A percentile compares a stretch with the other conserved stretches of the same genome.
phyloP scores from a whole-genome alignment of 2,888 invertebrate species.

The Colletes collaris region DNA sequence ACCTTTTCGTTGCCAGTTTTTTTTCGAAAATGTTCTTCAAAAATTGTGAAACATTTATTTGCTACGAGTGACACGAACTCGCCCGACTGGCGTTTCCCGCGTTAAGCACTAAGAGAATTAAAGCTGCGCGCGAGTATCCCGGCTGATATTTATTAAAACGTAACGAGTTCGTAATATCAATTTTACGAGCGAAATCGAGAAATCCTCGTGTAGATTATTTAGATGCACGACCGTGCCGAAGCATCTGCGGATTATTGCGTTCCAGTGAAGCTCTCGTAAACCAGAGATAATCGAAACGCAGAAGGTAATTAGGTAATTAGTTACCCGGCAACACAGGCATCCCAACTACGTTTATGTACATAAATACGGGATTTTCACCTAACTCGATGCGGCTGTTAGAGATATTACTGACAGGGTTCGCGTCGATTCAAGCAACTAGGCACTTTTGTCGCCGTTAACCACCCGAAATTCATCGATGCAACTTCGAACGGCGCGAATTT shows the following conservation, averaged over 20 bases:
- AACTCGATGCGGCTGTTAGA: conserved; percentile 27
- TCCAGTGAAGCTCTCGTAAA: conserved; percentile 33
- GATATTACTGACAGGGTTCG: conserved; percentile 31
- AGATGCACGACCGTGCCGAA: neutral
- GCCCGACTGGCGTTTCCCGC: too few relatives aligned
- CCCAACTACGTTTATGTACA: conserved; percentile 17
- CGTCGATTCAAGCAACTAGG: conserved; percentile 35
- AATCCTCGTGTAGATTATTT: neutral
- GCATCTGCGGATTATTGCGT: conserved; percentile 11
- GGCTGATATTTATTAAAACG: too few relatives aligned
- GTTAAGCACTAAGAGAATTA: too few relatives aligned
- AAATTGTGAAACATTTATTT: too few relatives aligned
- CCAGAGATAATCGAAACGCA: conserved; percentile 49
- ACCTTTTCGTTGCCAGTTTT: too few relatives aligned
- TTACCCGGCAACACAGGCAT: conserved; percentile 35
- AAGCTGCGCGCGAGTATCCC: too few relatives aligned
- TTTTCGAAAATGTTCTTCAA: too few relatives aligned
- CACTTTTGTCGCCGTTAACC: conserved; percentile 17
- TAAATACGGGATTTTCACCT: conserved; percentile 47
- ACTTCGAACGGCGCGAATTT: neutral
- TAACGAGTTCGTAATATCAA: conserved; percentile 20
- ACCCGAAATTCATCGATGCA: conserved; percentile 8
- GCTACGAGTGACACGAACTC: too few relatives aligned
- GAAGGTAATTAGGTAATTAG: conserved; percentile 58
- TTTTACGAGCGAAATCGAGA: neutral